phyloP scores from a whole-genome alignment of 2,888 invertebrate species.

The Hoplodrina ambigua region DNA sequence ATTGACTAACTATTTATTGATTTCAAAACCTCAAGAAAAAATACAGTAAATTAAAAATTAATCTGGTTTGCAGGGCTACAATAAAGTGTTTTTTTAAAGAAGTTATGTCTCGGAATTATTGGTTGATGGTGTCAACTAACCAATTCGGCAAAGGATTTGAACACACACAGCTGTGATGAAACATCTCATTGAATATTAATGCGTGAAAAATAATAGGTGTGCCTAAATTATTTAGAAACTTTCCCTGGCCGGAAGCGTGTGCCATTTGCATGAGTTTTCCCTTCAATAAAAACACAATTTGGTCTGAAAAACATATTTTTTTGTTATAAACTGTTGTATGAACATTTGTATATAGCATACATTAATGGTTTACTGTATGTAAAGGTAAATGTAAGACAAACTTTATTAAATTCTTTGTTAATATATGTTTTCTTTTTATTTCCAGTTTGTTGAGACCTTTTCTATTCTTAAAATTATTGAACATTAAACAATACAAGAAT shows the following conservation, averaged over 20 bases:
- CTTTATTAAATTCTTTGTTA: slow-evolving; percentile 89
- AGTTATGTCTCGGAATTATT: too few species aligned
- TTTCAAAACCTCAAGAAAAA: too few species aligned
- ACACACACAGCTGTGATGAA: slow-evolving; percentile 32
- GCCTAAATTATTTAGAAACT: slow-evolving; percentile 55
- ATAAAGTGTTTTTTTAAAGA: too few species aligned
- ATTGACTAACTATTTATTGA: too few species aligned
- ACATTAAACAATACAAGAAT: not conserved
- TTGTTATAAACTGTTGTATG: slow-evolving; percentile 70
- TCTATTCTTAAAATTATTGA: not conserved
- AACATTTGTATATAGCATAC: slow-evolving; percentile 78
- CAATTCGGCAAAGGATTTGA: slow-evolving; percentile 32
- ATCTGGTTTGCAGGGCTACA: too few species aligned
- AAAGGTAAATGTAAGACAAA: slow-evolving; percentile 81
- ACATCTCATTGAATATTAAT: slow-evolving; percentile 22
- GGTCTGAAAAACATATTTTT: slow-evolving; percentile 57
- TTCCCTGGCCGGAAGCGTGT: slow-evolving; percentile 32
- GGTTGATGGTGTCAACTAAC: too few species aligned
- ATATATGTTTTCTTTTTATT: slow-evolving; percentile 71
- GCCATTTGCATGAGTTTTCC: slow-evolving; percentile 48
- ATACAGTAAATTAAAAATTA: too few species aligned
- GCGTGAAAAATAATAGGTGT: slow-evolving; percentile 50
- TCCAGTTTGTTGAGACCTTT: not conserved
- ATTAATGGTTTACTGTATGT: slow-evolving; percentile 74
- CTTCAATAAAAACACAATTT: slow-evolving; percentile 41